Conservation (phyloP, 1,140 invertebrate species). For the Cydia amplana region DNA sequence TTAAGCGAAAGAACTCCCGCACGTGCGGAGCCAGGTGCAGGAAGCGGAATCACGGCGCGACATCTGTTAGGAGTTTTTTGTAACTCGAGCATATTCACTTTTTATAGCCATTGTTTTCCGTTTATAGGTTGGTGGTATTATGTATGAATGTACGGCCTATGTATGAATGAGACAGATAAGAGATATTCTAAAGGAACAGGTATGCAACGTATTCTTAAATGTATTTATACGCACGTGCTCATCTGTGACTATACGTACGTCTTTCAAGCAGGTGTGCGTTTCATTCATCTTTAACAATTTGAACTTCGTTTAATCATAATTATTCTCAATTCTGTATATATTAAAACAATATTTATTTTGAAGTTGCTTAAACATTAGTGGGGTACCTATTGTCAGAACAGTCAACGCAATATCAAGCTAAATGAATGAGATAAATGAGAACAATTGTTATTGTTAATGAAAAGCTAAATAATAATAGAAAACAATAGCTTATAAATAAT, state of each 20-base stretch:
- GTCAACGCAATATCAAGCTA: too few species aligned
- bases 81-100: conserved; percentile 6
- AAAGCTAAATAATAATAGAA: too few species aligned
- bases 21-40: conserved; percentile 30
- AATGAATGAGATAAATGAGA: too few species aligned
- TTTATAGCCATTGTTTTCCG: neutral
- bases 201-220: neutral
- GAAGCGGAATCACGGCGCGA: conserved; percentile 29
- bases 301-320: neutral
- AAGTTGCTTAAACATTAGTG: too few species aligned
- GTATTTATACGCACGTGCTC: conserved; percentile 2
- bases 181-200: neutral
- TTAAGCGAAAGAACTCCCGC: conserved; percentile 15
- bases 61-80: conserved; percentile 24
- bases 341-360: too few species aligned
- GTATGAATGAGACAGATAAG: neutral
- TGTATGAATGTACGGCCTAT: too few species aligned
- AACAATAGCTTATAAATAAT: too few species aligned
- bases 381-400: too few species aligned
- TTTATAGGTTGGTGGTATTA: neutral
- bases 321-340: neutral
- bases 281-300: neutral
- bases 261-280: neutral
- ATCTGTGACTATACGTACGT: neutral
- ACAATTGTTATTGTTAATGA: too few species aligned